These are phyloP conservation scores for Bembecia ichneumoniformis DNA, from an alignment of 2,888 invertebrate genomes.

Conservation along the genomic window DNA sequence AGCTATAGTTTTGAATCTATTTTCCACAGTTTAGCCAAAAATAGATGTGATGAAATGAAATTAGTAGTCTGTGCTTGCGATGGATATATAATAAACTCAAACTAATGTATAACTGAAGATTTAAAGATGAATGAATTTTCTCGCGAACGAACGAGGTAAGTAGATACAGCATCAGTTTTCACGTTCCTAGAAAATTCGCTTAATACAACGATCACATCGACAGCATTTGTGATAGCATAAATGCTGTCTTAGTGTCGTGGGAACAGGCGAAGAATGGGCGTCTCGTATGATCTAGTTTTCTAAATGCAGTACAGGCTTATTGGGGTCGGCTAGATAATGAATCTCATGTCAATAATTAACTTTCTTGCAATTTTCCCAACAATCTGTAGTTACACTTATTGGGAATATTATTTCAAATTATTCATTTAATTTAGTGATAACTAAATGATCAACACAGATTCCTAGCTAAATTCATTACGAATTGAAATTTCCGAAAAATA, in stretches of 20 bases:
- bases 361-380: conserved; percentile 22
- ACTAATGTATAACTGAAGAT: too few species aligned
- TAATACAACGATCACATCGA: conserved; percentile 54
- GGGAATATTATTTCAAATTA: conserved; percentile 4
- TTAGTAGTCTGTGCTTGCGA: too few species aligned
- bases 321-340: conserved; percentile 59
- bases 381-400: conserved; percentile 16
- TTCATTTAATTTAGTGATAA: too few species aligned
- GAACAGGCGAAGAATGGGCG: conserved; percentile 54
- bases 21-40: too few species aligned
- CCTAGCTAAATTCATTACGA: too few species aligned
- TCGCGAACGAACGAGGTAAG: too few species aligned
- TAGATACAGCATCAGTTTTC: background rate
- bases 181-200: conserved; percentile 13
- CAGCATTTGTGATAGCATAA: conserved; percentile 29
- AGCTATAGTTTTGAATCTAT: too few species aligned
- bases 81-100: too few species aligned
- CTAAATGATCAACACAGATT: too few species aligned
- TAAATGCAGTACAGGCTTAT: conserved; percentile 53
- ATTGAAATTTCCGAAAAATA: too few species aligned
- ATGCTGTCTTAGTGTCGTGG: conserved; percentile 64
- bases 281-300: conserved; percentile 62
- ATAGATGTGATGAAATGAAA: too few species aligned
- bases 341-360: conserved; percentile 57
- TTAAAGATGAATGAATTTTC: too few species aligned